Base-by-base conservation (phyloP, 1,140 invertebrate genomes). In the Ceratosolen solmsi region DNA sequence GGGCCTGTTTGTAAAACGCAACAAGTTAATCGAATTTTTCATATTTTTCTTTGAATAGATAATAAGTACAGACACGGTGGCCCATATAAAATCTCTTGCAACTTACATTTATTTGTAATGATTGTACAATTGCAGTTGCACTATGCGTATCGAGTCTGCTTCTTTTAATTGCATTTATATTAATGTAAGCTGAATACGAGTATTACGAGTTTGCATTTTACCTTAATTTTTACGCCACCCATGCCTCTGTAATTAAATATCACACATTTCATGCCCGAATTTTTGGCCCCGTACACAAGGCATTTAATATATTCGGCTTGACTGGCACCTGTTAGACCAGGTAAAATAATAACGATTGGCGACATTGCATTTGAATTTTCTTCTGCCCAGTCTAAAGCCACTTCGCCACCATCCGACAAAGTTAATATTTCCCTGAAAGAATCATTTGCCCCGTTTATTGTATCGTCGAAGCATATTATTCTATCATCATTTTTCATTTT, bases 291-390 rank as follows among this genome's bases (percentile, higher is more conserved):
- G 22, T 93, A 91, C 11, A 95, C 94, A 56, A 97, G 90, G 82
- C 94, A 95, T 85, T 95, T 96, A 58, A 97, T 94, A 90, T 97
- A 97, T 84, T 96, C 95, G 1, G 96, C 95, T 89, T 95, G 93
- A 80, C 95, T 95, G 78, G 93, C 93, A n/a, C 92, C 94, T 82
- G 95, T 96, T 58, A 97, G 91, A 11, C 96, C 96, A 2, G 96
- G 96, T 83, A 97, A 90, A 85, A 97, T 93, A 30, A 97, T 92
- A 56, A 97, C 93, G 68, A 96, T 94, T 7, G 95, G 93, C 17
- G 92, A 88, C 77, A 92, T 89, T 49, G 79, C 80, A 5, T 87
- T 82, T 60, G 92, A 92, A 75, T 91, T 88, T 46, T 92, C 87
- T 56, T 93, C 92, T 63, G 91, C 88, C 96, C 96, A 97, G 91